Evolutionary conservation across 2,797 vertebrate genomes (phyloP).

Genomic region (Hephaestus fuliginosus): DNA sequence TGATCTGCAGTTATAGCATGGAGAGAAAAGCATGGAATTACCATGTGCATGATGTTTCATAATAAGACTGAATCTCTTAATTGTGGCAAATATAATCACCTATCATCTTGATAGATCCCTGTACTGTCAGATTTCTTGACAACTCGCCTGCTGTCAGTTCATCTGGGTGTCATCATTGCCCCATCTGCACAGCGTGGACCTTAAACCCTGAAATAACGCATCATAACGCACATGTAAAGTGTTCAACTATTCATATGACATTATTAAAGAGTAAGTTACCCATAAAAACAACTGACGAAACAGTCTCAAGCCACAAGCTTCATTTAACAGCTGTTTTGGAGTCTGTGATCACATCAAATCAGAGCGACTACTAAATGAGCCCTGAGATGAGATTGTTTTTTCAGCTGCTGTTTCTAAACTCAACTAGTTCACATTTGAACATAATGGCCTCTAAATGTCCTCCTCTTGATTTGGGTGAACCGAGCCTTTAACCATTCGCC

Average conservation of each 20-base stretch:
- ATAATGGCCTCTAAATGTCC: not conserved
- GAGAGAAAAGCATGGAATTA: not conserved
- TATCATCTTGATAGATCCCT: not conserved
- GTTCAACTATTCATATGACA: not conserved
- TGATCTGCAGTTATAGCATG: not conserved
- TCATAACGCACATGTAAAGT: not conserved
- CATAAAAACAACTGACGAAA: not conserved
- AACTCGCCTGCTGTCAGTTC: not conserved
- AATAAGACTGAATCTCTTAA: not conserved
- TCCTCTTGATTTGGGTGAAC: not conserved
- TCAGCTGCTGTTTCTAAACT: not conserved
- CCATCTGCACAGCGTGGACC: no score
- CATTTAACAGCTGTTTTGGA: not conserved
- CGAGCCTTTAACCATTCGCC: not conserved
- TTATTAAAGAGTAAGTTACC: not conserved
- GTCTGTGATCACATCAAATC: not conserved
- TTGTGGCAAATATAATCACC: not conserved
- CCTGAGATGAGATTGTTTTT: not conserved
- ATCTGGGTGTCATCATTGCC: no score
- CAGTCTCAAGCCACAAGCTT: not conserved
- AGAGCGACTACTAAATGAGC: no score
- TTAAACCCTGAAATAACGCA: not conserved
- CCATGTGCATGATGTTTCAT: not conserved
- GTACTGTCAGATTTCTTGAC: not conserved
- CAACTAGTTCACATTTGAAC: not conserved